Evolutionary conservation across 2,797 vertebrate species (phyloP).

Genomic region (Gymnoscopelus microlampas): DNA sequence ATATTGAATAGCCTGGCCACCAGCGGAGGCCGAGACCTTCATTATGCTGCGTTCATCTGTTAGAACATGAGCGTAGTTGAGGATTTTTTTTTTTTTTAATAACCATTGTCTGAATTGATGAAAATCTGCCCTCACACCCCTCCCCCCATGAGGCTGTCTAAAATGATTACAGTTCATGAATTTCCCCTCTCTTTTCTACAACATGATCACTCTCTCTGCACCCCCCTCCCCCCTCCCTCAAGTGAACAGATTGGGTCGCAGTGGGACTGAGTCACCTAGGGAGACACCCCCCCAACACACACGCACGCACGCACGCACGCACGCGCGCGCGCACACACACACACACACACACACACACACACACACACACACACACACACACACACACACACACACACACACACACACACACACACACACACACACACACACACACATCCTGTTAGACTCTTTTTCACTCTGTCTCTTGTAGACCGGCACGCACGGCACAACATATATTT

Average conservation of each 20-base stretch:
- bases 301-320: constrained; percentile 37
- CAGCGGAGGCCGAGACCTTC: no score
- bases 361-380: neutral
- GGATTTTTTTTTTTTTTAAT: neutral
- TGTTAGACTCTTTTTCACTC: neutral
- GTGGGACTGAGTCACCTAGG: constrained; percentile 84
- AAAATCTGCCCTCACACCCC: neutral
- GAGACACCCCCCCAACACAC: constrained; percentile 75
- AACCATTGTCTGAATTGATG: neutral
- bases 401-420: constrained; percentile 10
- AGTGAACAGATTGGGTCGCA: constrained; percentile 88
- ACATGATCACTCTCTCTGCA: constrained; percentile 3
- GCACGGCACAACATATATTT: no score
- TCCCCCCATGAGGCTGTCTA: constrained; percentile 9
- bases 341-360: constrained; percentile 44
- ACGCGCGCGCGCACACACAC: constrained; percentile 29
- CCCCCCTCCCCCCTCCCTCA: constrained; percentile 63
- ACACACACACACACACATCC: neutral
- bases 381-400: constrained; percentile 16
- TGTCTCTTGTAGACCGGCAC: no score
- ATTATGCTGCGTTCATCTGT: neutral
- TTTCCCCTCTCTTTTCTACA: constrained; percentile 22
- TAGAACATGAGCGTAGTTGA: neutral
- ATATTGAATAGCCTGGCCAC: no score
- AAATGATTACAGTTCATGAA: constrained; percentile 34